Conservation (phyloP, 1,140 invertebrate species). For the Vanessa tameamea region DNA sequence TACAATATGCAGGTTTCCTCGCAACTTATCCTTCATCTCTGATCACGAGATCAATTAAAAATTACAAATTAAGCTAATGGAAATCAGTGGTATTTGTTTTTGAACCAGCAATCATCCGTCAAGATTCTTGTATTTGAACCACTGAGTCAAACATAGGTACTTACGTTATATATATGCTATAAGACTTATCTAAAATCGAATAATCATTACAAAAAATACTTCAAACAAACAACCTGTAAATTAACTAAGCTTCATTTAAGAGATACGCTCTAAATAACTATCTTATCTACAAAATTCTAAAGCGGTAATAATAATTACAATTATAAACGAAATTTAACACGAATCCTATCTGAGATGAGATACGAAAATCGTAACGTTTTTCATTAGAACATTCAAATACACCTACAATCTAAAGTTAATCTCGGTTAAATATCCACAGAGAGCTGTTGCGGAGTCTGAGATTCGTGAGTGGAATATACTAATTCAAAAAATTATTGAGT, state of each 20-base stretch:
- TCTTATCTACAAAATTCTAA: neutral
- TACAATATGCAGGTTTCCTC: no score
- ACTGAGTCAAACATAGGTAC: no score
- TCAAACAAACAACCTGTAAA: no score
- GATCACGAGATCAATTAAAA: no score
- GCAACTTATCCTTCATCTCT: no score
- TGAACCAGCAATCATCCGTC: no score
- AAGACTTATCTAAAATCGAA: no score
- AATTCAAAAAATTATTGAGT: conserved; percentile 8
- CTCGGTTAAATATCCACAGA: conserved; percentile 26
- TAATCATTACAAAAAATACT: no score
- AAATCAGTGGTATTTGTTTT: no score
- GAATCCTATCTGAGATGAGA: conserved; percentile 10
- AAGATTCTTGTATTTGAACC: no score
- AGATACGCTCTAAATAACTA: neutral
- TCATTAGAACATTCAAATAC: conserved; percentile 20
- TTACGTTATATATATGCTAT: no score
- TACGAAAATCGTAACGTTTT: conserved; percentile 16
- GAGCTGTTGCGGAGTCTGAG: conserved; percentile 30
- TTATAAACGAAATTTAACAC: neutral
- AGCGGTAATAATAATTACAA: conserved; percentile 4
- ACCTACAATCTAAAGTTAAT: conserved; percentile 33
- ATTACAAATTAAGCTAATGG: no score
- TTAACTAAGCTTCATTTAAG: neutral
- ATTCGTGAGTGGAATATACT: conserved; percentile 18